A percentile compares a stretch with the other conserved stretches of the same genome.
These are phyloP conservation scores for Todiramphus saurophagus DNA, from an alignment of 2,113 vertebrate species.

Conservation along the genomic window DNA sequence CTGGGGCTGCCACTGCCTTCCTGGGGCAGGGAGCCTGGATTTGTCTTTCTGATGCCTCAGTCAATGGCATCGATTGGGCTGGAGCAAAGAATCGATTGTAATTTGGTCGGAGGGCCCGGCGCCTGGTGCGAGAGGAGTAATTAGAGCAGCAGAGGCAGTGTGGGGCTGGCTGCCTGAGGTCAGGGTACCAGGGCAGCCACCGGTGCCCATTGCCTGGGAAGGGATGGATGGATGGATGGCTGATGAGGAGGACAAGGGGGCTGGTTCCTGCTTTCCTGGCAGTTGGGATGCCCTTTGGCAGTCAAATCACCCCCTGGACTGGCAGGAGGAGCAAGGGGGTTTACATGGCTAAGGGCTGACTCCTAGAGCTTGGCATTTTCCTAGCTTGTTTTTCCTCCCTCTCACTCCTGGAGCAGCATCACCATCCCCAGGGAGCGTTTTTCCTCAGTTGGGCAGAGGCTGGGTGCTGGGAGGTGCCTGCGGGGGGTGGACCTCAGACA, in stretches of 20 bases:
- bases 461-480: neutral
- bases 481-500: neutral
- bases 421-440: neutral
- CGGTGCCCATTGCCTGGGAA: neutral
- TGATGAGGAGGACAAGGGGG: neutral
- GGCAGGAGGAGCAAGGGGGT: neutral
- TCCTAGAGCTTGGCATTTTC: neutral
- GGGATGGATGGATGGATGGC: neutral
- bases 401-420: neutral
- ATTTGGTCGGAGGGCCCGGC: slow-evolving; percentile 66
- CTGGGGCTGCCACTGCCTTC: neutral
- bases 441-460: fast-evolving
- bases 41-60: slow-evolving; percentile 67
- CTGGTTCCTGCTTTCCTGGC: fast-evolving
- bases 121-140: slow-evolving; percentile 64
- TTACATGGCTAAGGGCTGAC: neutral
- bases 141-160: slow-evolving; percentile 52
- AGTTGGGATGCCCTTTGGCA: neutral
- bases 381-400: fast-evolving
- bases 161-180: neutral
- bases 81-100: slow-evolving; percentile 72
- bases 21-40: slow-evolving; percentile 4
- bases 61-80: slow-evolving; percentile 73
- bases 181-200: neutral
- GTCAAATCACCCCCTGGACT: neutral